phyloP scores from a whole-genome alignment of 2,113 vertebrate genomes.

The Artemisiospiza belli region DNA sequence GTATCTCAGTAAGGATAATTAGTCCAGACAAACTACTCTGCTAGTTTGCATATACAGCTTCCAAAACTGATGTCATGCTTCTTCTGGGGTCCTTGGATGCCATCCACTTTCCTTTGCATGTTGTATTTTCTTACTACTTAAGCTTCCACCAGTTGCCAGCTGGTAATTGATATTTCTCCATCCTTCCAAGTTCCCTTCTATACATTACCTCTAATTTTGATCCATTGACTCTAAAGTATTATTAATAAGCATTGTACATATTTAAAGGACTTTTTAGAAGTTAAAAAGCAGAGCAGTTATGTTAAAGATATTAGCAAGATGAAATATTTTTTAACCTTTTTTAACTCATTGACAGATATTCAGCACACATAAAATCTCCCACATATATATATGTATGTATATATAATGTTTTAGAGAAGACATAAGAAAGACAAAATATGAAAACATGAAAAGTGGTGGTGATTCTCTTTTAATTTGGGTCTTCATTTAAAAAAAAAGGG shows the following conservation, averaged over 20 bases:
- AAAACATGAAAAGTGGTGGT: background rate
- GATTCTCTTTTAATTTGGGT: background rate
- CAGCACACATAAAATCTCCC: background rate
- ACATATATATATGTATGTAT: background rate
- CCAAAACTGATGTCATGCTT: background rate
- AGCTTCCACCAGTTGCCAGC: background rate
- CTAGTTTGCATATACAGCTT: constrained; percentile 13
- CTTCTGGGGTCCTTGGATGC: background rate
- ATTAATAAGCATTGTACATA: background rate
- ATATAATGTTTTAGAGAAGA: background rate
- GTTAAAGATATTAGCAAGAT: background rate
- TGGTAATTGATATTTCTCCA: background rate
- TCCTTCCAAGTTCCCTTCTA: background rate
- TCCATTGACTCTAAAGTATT: background rate
- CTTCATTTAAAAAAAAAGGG: background rate
- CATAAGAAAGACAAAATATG: background rate
- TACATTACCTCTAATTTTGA: background rate
- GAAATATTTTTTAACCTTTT: background rate
- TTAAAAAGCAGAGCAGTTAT: background rate
- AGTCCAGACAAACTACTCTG: background rate
- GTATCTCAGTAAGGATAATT: background rate
- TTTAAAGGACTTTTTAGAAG: background rate
- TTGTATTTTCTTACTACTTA: background rate
- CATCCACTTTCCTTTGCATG: background rate
- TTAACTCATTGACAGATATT: background rate